Percentiles rank a stretch among this genome's conserved stretches.
phyloP scores from a whole-genome alignment of 2,888 invertebrate species.

The Macaria liturata region DNA sequence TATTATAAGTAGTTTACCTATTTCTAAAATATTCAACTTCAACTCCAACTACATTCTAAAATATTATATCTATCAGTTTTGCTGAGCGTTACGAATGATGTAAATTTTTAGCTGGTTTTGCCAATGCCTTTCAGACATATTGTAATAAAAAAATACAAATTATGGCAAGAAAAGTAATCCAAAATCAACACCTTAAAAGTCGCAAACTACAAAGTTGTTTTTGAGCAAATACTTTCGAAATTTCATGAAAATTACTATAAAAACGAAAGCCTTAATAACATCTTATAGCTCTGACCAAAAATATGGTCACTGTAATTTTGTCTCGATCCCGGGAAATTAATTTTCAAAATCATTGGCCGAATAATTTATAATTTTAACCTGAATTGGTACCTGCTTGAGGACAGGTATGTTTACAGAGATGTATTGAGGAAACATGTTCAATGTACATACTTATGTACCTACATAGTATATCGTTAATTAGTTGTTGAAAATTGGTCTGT shows the following conservation, averaged over 20 bases:
- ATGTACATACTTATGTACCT: too few relatives aligned
- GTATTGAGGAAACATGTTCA: slow-evolving; percentile 39
- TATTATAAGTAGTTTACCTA: too few relatives aligned
- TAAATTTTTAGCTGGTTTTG: too few relatives aligned
- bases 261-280: slow-evolving; percentile 18
- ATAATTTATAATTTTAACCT: slow-evolving; percentile 77
- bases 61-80: too few relatives aligned
- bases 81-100: too few relatives aligned
- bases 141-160: too few relatives aligned
- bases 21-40: too few relatives aligned
- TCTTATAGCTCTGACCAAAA: slow-evolving; percentile 23
- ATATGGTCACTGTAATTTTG: slow-evolving; percentile 67
- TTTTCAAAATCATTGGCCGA: slow-evolving; percentile 75
- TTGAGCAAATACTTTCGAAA: slow-evolving; percentile 30
- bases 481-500: too few relatives aligned
- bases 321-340: slow-evolving; percentile 78
- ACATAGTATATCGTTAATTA: too few relatives aligned
- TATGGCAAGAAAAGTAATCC: too few relatives aligned
- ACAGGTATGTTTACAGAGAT: slow-evolving; percentile 55
- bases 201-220: neutral
- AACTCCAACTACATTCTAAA: too few relatives aligned
- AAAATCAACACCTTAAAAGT: neutral
- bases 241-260: slow-evolving; percentile 14
- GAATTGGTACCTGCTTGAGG: slow-evolving; percentile 65
- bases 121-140: too few relatives aligned